Base-by-base conservation (phyloP, 1,140 invertebrate genomes). In the Drosophila orena region DNA sequence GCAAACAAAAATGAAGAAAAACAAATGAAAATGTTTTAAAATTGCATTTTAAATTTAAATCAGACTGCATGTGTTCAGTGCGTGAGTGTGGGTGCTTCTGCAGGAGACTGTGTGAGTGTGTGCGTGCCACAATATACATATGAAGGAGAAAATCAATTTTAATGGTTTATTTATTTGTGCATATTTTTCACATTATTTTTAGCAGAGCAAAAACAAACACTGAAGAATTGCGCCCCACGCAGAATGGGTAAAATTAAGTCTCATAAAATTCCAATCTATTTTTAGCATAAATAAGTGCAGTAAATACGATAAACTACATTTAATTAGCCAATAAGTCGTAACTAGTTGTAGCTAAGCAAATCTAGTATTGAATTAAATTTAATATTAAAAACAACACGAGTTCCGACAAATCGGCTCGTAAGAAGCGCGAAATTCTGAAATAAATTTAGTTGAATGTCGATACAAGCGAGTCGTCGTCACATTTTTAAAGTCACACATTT, bases 351-450 rank as follows among this genome's bases (percentile, higher is more conserved):
- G 68, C 58, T 68, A 81, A 86, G 78, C 68, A 22, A 80, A 71
- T 50, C 37, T 69, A 84, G 59, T 37, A 57, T 72, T 66, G 71
- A 65, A 71, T 62, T 47, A 50, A 81, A 68, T 52, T 50, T 52
- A 79, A 54, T 35, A 61, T 35, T 49, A 71, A 38, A 38, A 38
- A 10, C 38, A 64, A 52, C 47, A 59, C 37, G 54, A 84, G 24
- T n/a, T 22, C 72, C 60, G 49, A 77, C 72, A 65, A 70, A 58
- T 73, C 70, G 72, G 84, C 27, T 77, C 60, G 69, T 72, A 58
- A 40, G 50, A 88, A 88, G 83, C 83, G 83, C 79, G 68, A 88
- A 89, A 88, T 88, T 88, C 83, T 88, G 83, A 88, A 88, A 79
- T 86, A 88, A 83, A 83, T 83, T 86, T 86, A 86, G 71, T 86